phyloP scores from a whole-genome alignment of 2,113 vertebrate genomes.

The Orthonyx spaldingii region DNA sequence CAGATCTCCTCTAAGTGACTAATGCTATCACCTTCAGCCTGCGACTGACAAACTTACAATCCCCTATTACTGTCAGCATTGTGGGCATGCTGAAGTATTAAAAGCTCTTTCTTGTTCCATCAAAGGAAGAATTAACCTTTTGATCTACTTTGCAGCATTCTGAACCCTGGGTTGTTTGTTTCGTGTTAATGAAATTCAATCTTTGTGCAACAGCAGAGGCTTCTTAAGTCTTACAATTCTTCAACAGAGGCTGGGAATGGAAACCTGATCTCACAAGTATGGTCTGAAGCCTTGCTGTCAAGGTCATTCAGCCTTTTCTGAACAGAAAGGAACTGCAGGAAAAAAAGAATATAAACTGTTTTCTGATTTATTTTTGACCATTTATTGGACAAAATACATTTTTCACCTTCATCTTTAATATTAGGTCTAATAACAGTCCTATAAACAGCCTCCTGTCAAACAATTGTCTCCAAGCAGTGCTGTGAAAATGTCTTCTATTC shows the following conservation, averaged over 20 bases:
- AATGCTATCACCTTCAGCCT: neutral
- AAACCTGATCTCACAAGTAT: neutral
- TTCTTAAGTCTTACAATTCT: slow-evolving; percentile 28
- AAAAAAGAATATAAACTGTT: neutral
- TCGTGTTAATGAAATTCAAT: slow-evolving; percentile 49
- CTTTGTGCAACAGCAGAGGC: neutral
- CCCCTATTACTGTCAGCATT: neutral
- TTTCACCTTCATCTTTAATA: neutral
- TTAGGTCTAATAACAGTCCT: neutral
- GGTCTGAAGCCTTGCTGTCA: neutral
- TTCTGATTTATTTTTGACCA: neutral
- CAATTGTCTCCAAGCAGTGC: neutral
- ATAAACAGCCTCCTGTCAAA: neutral
- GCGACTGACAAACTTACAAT: neutral
- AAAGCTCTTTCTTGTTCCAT: slow-evolving; percentile 29
- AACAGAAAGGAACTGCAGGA: neutral
- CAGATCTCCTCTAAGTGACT: neutral
- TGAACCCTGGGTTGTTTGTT: slow-evolving; percentile 38
- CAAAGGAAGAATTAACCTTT: slow-evolving; percentile 53
- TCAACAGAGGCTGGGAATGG: neutral
- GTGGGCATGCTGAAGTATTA: neutral
- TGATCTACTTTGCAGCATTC: slow-evolving; percentile 41
- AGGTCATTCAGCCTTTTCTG: slow-evolving; percentile 4
- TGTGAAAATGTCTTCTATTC: neutral
- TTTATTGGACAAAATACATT: neutral